Evolutionary conservation across 2,113 vertebrate genomes (phyloP), one percentile per base, ranked within the genome.

Genomic region (Pelecanoides urinatrix): DNA sequence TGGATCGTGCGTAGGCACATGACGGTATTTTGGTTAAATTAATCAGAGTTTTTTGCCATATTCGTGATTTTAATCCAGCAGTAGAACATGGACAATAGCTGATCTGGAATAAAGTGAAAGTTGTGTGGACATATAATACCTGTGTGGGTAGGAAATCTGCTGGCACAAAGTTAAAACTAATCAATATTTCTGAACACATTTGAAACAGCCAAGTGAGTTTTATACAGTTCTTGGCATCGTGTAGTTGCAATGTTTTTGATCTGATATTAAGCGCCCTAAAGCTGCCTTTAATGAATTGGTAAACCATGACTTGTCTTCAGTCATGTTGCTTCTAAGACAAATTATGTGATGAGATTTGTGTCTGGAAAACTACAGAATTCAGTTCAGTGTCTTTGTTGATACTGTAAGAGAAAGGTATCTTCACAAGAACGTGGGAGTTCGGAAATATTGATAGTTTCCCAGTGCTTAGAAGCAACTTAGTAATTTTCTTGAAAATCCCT

Each of bases 381-480:
- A 38, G 38, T 34, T 53, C 26, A 4, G 11, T 30, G 32, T 40
- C 65, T 61, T 52, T 78, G 15, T 19, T 42, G 70, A 45, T 22
- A 20, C 16, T 11, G 9, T 11, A 34, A 62, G 59, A 47, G 45
- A 47, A 42, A 74, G 17, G 13, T 20, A 13, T 40, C 15, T 44
- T 58, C 53, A 12, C 0, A 0, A 42, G 40, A 50, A 75, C 0
- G 2, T 21, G 32, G 44, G 49, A 26, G 34, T 22, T 56, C 62
- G 50, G 55, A 20, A 78, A 56, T 40, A 45, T 16, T 45, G 29
- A 27, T 50, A 2, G 7, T 42, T 75, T 70, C 50, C 27, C 9
- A 11, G 53, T 16, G 40, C 15, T 81, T 61, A 25, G 42, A n/a
- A 62, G 65, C 3, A 66, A 38, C 42, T 50, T 62, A 56, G 59